phyloP scores from a whole-genome alignment of 2,113 vertebrate genomes.

The Pholis gunnellus region DNA sequence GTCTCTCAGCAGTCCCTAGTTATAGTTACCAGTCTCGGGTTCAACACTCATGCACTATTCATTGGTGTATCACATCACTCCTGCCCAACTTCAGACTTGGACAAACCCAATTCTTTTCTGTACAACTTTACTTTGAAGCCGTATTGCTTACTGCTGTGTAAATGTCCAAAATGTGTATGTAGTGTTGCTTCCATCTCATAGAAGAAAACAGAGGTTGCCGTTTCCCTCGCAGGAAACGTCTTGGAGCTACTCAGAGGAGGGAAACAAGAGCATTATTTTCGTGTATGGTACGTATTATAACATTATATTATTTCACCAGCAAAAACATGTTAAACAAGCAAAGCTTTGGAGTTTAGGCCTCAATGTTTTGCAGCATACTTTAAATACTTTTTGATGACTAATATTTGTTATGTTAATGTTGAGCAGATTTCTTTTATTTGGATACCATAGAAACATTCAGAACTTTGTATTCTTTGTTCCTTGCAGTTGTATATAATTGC shows the following conservation, averaged over 20 bases:
- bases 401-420: background rate
- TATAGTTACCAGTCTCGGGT: slow-evolving; percentile 86
- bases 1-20: slow-evolving; percentile 79
- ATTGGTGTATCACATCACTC: slow-evolving; percentile 86
- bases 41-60: slow-evolving; percentile 89
- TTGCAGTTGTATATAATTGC: background rate
- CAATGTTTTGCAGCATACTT: background rate
- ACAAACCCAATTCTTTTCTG: slow-evolving; percentile 80
- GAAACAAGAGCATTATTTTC: slow-evolving; percentile 24
- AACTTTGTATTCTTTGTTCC: background rate
- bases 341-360: slow-evolving; percentile 5
- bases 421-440: background rate
- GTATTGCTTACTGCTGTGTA: slow-evolving; percentile 58
- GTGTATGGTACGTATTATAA: slow-evolving; percentile 77
- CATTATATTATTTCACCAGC: background rate
- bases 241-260: slow-evolving; percentile 40
- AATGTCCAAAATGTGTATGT: slow-evolving; percentile 71
- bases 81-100: slow-evolving; percentile 73
- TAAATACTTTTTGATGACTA: background rate
- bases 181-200: slow-evolving; percentile 42
- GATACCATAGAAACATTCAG: background rate
- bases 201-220: slow-evolving; percentile 18
- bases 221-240: slow-evolving; percentile 31
- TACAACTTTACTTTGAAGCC: slow-evolving; percentile 73
- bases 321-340: background rate